phyloP scores from a whole-genome alignment of 2,888 invertebrate genomes.

The Rhimphoctona megacephalus region DNA sequence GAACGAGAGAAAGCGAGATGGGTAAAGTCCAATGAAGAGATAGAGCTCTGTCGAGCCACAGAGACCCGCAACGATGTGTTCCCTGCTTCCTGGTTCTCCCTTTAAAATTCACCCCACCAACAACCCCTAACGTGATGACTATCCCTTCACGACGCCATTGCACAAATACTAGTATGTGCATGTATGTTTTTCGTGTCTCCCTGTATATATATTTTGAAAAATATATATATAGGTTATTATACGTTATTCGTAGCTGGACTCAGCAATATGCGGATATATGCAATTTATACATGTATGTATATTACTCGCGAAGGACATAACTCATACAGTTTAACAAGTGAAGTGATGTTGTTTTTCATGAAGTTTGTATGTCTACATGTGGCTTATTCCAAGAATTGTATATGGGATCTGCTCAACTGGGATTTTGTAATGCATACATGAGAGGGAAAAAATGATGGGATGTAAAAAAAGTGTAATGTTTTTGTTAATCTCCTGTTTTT shows the following conservation, averaged over 20 bases:
- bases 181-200: slow-evolving; percentile 23
- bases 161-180: slow-evolving; percentile 52
- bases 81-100: slow-evolving; percentile 31
- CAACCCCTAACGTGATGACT: slow-evolving; percentile 59
- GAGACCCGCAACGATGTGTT: slow-evolving; percentile 50
- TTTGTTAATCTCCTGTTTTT: no score
- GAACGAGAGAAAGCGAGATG: slow-evolving; percentile 51
- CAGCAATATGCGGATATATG: slow-evolving; percentile 3
- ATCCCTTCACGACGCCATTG: slow-evolving; percentile 61
- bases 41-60: slow-evolving; percentile 46
- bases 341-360: not conserved
- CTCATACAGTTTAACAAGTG: not conserved
- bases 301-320: not conserved
- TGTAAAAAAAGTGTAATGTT: no score
- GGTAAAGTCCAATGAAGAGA: slow-evolving; percentile 39
- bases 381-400: no score
- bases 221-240: no score
- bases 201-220: no score
- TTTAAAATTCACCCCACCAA: slow-evolving; percentile 47
- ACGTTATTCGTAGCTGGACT: no score
- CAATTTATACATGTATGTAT: slow-evolving; percentile 29
- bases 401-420: no score
- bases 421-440: no score
- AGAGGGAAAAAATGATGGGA: no score
- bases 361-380: no score